Base-by-base conservation (phyloP, 2,888 invertebrate species). In the Leptothorax acervorum region DNA sequence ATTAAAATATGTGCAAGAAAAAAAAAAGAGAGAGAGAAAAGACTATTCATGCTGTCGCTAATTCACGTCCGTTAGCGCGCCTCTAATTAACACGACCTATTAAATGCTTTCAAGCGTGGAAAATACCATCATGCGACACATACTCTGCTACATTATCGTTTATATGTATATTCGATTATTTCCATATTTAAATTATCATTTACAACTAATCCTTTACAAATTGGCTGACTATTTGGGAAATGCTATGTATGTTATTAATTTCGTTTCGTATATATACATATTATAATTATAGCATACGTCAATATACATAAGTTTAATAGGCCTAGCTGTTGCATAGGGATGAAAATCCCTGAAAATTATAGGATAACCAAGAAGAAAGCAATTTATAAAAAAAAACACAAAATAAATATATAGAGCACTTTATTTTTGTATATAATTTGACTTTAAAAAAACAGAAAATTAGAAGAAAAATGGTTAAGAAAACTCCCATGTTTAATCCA, bases 121-220 rank as follows among this genome's bases (percentile, higher is more conserved):
- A 48, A 81, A 81, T 79, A 57, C n/a, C 23, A 53, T 3, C 73
- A 39, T n/a, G 39, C 12, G 51, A 79, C 28, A 79, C 28, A 60
- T 39, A 39, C 12, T 68, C 55, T 55, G 42, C 18, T 42, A 55
- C 12, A 65, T 75, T 45, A 63, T 48, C 35, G 48, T 23, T 4
- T 53, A 53, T 3, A 42, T 42, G 35, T 45, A 66, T 31, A 66
- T 66, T 78, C 6, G 53, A 78, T 78, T 78, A 78, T 68, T 78
- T 55, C 31, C 15, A 68, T 45, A 78, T 78, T 68, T 78, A 68
- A 78, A 78, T 78, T 78, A 78, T 55, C 12, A 66, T 78, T 68
- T 53, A 75, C 28, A 66, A 55, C 53, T 62, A 68, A 55, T 53
- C 53, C 42, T 53, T 55, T 3, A 68, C 31, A 78, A 78, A 78